Evolutionary conservation across 2,113 vertebrate species (phyloP).

Genomic region (Carassius gibelio): DNA sequence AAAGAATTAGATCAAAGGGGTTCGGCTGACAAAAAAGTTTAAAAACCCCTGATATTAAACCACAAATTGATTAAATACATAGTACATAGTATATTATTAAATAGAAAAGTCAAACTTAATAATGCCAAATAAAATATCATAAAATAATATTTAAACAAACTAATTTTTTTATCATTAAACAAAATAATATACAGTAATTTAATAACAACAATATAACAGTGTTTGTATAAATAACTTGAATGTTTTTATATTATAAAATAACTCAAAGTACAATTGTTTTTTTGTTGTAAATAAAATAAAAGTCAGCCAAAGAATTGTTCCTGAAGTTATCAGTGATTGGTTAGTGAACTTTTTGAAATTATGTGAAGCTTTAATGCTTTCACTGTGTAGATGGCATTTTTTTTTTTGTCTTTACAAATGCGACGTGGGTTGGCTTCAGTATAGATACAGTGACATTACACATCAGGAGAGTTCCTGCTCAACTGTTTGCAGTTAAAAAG

Average conservation of each 20-base stretch:
- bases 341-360: not conserved
- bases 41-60: not conserved
- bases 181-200: not conserved
- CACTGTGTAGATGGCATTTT: not conserved
- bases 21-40: too few relatives aligned
- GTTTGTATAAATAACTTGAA: not conserved
- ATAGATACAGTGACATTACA: slow-evolving; percentile 6
- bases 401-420: not conserved
- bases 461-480: not conserved
- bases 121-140: not conserved
- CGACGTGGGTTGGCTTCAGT: not conserved
- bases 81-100: too few relatives aligned
- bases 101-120: not conserved
- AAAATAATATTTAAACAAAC: not conserved
- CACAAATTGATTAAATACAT: not conserved
- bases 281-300: too few relatives aligned
- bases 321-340: too few relatives aligned
- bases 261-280: not conserved
- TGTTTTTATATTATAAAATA: not conserved
- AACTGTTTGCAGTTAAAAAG: not conserved
- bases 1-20: too few relatives aligned
- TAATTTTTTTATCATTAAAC: not conserved
- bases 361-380: not conserved
- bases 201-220: not conserved
- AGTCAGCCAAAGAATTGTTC: too few relatives aligned